Evolutionary conservation across 1,140 invertebrate species (phyloP), one percentile per base, ranked within the genome.

Genomic region (Drosophila nannoptera): DNA sequence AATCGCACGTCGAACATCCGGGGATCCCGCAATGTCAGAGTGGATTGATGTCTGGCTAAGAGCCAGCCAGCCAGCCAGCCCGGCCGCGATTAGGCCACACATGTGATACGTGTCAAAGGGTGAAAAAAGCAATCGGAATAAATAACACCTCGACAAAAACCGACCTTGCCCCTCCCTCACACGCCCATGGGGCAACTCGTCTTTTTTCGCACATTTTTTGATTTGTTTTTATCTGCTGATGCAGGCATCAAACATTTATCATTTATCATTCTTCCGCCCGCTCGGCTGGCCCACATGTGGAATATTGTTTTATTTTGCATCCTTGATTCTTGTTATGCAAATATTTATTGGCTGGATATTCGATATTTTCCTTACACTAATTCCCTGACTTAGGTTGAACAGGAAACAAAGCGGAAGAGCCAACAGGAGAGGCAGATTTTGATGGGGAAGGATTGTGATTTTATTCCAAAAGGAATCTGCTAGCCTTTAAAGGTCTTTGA

Each of bases 31-130:
- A 48, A 42, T 46, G 61, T 58, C 49, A 63, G 71, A 69, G 49
- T 52, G 45, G 58, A 62, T 68, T 76, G 64, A 69, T 64, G 64
- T 31, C 22, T 50, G 33, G 50, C 14, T 52, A 32, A 33, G 9
- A 46, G 31, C n/a, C 46, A 50, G 52, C 36, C 40, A 22, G 9
- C 16, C 32, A 58, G 35, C 40, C 16, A 38, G 33, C 22, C 1
- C 22, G 22, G 22, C 22, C 22, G 22, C 22, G 32, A 58, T 65
- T 59, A 53, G 38, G 40, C 55, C 33, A 62, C 33, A 62, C 49
- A 58, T 74, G 46, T 45, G 58, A 59, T 75, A 66, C 55, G 32
- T 66, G 70, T 54, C 60, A 46, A 61, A n/a, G 31, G 56, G 74
- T 75, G 32, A 33, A 60, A 31, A 7, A 32, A 49, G 38, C 55